Evolutionary conservation across 2,113 vertebrate genomes (phyloP), one percentile per base, ranked within the genome.

Genomic region (Natator depressus): DNA sequence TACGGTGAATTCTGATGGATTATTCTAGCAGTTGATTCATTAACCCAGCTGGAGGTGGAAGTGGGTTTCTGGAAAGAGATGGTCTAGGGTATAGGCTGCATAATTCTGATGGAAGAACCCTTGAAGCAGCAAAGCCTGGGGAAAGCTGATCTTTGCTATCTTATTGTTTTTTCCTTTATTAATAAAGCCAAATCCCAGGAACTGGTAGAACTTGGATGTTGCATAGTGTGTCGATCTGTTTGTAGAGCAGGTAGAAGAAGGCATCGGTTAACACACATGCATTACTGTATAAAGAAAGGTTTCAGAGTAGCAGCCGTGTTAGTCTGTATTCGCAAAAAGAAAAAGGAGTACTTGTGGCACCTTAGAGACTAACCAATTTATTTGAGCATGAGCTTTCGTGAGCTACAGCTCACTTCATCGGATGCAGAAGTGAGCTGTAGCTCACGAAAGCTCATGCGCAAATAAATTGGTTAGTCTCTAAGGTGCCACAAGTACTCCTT

Each of bases 1-100:
- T 76, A 14, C 12, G 38, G 5, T 1, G 5, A 42, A 4, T 1
- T 82, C 22, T 51, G 0, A 27, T 59, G 80, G 35, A 7, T 31
- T 13, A 3, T 1, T 46, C 22, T 12, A 22, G 1, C 3, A 42
- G 13, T 38, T 65, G 29, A 89, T 31, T 57, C 25, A 79, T 8
- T 5, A 7, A 4, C 10, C 78, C 19, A 51, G 57, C 13, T 24
- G 62, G 8, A 89, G 72, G 10, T 29, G 0, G 75, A 7, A 93
- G 57, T 13, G 4, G 3, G 75, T 94, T 84, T 31, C 84, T 86
- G 8, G 20, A 22, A 75, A 42, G n/a, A 42, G 10, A 75, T 75
- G 38, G 20, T 75, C 19, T 75, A 42, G 4, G 5, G n/a, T 38
- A 9, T 8, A 38, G 22, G 69, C 4, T 22, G 69, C 42, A 75